Evolutionary conservation across 2,113 vertebrate species (phyloP), one percentile per base, ranked within the genome.

Genomic region (Eolophus roseicapilla): DNA sequence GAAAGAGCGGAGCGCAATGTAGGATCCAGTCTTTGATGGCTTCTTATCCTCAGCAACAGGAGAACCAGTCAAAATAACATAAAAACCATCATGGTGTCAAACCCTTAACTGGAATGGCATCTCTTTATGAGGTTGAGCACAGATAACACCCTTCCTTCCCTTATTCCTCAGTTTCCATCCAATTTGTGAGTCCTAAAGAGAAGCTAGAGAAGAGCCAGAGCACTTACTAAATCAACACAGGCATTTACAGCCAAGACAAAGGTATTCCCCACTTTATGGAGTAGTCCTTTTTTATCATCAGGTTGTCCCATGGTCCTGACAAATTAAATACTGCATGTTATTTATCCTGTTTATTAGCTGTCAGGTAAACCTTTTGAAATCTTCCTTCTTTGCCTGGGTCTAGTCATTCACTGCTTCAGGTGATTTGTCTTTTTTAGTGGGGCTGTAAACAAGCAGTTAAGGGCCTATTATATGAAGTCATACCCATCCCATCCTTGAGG

Each of bases 341-440:
- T 96, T 95, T 92, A 41, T 95, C 83, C 86, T 86, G 35, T 96
- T 97, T 97, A 95, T 89, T 84, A 74, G 52, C 74, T 95, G 94
- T 86, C 95, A 95, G 93, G 92, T 91, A 95, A 96, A 95, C 86
- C 89, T 93, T 92, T 87, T 64, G 89, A 97, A 95, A 91, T 47
- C 57, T 68, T 59, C 39, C 43, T 87, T 91, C 65, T 95, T 82
- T 92, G 68, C 65, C 78, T 82, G 70, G 63, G 50, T 78, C 62
- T 82, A 93, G 76, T 89, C 74, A 79, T 92, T 88, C 62, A 37
- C 20, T 52, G 55, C 71, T 92, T 60, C 77, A 35, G 78, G 93
- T 52, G 65, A 95, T 95, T 79, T 84, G 83, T 96, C 91, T 95
- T 92, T 95, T 96, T 96, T 93, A 95, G 91, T 89, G 86, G 81